Evolutionary conservation across 2,888 invertebrate species (phyloP), one percentile per base, ranked within the genome.

Genomic region (Caenorhabditis angaria): DNA sequence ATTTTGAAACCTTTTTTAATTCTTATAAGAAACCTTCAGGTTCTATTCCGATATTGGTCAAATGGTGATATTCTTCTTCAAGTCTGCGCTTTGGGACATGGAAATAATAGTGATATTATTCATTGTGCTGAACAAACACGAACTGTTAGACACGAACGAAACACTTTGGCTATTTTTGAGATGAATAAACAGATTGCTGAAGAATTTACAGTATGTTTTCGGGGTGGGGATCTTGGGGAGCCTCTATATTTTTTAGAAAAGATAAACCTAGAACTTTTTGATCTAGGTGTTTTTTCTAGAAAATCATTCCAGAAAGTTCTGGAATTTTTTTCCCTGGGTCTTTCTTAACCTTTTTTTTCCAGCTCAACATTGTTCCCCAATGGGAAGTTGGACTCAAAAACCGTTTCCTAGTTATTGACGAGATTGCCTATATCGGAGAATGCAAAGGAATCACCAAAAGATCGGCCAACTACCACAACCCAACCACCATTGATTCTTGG

Each of bases 341-440:
- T 25, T 32, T 51, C 27, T 18, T 51, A 50, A 20, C 94, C 12
- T 35, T 12, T 41, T 61, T 54, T 51, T 90, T 91, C 59, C 91
- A 94, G 93, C 93, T 96, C 2, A 95, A 96, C 48, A 94, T 97
- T 83, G 91, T 95, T 81, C 97, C 97, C 12, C 92, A 95, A 2
- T 86, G 84, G 83, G 76, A 81, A 48, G 54, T 56, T 4, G 76
- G 77, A 20, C 48, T 76, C 1, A 78, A 76, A 53, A 86, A 86
- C 58, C 63, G 77, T 18, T 86, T 77, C 61, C 50, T 86, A 24
- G 76, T 86, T 18, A 78, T 86, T 54, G 86, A 86, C 61, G 86
- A 86, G 67, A 86, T 86, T 53, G 86, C 86, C 2, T 86, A 86
- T 55, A 84, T 86, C 54, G 86, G 86, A 22, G 79, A 83, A 29